Conservation (phyloP, 2,888 invertebrate genomes). For the Plebejus anna region DNA sequence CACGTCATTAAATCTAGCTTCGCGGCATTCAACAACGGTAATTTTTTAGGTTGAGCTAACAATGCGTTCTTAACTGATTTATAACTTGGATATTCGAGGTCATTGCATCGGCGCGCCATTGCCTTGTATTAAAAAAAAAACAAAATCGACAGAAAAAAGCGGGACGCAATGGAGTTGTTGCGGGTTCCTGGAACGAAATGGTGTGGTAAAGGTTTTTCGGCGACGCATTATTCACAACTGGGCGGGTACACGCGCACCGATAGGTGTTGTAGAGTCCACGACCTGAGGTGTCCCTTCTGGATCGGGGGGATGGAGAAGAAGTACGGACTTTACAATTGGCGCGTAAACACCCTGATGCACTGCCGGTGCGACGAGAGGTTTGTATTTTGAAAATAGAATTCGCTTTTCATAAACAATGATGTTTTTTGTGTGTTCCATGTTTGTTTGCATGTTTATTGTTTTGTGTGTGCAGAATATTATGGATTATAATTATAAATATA, state of each 20-base stretch:
- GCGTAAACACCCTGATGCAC: slow-evolving; percentile 94
- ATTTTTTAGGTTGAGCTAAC: slow-evolving; percentile 28
- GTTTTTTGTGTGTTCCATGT: neutral
- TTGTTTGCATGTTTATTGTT: slow-evolving; percentile 11
- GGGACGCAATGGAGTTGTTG: slow-evolving; percentile 82
- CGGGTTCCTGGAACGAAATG: slow-evolving; percentile 95
- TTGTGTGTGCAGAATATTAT: neutral
- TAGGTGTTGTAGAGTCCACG: slow-evolving; percentile 93
- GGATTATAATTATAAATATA: neutral
- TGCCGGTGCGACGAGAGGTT: slow-evolving; percentile 96
- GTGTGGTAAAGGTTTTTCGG: slow-evolving; percentile 94
- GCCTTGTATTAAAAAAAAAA: slow-evolving; percentile 29
- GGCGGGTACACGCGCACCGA: slow-evolving; percentile 92
- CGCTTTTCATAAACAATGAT: slow-evolving; percentile 24
- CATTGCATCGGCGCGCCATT: slow-evolving; percentile 39
- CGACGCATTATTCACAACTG: slow-evolving; percentile 88
- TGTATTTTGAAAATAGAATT: slow-evolving; percentile 46
- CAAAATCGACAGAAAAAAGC: slow-evolving; percentile 58
- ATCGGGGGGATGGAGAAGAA: slow-evolving; percentile 91
- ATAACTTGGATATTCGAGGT: slow-evolving; percentile 36
- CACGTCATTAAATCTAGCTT: neutral
- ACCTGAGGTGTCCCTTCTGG: slow-evolving; percentile 90
- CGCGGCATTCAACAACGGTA: slow-evolving; percentile 22
- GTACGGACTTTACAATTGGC: slow-evolving; percentile 93
- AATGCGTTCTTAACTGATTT: slow-evolving; percentile 30